Evolutionary conservation across 2,113 vertebrate genomes (phyloP), one percentile per base, ranked within the genome.

Genomic region (Sander vitreus): DNA sequence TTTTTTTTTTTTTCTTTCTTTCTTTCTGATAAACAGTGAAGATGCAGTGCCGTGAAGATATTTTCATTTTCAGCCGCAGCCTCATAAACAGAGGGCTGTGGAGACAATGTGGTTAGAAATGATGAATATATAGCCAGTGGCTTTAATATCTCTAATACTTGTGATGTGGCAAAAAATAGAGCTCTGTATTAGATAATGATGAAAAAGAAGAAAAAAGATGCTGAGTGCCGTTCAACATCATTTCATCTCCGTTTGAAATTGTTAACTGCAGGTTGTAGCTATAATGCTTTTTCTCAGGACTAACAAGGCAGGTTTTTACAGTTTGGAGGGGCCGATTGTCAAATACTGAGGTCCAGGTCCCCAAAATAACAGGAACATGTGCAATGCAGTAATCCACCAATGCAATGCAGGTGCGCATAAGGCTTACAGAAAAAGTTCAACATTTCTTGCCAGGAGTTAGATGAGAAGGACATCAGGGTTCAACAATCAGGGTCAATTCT

Each of bases 21-120:
- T 64, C 54, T 54, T 60, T 13, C 66, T 48, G 63, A 90, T 89
- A 74, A 89, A 83, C 84, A 78, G 18, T 57, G 19, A 45, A 57
- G 73, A 39, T 64, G 30, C 63, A 51, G 59, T 14, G 14, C 64
- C 15, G 48, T 59, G 74, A 59, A 77, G 83, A 87, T 69, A 54
- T 89, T 88, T 89, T 88, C 54, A 86, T 88, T 87, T 86, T 76
- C 72, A 73, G 67, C 73, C 51, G 58, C 74, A 13, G 73, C 63
- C 76, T 81, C 77, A 83, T 76, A 86, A 85, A 83, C 72, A 83
- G 50, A 75, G 50, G 19, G 51, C 58, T 76, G 33, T 65, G 80
- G 74, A 87, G 77, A 88, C 89, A 91, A 86, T 65, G 75, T 85
- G 78, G 75, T 90, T 89, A 90, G 73, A 85, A 81, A 81, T 89